A percentile compares a stretch with the other conserved stretches of the same genome.
Conservation (phyloP, 2,113 vertebrate species). For the Hucho hucho region DNA sequence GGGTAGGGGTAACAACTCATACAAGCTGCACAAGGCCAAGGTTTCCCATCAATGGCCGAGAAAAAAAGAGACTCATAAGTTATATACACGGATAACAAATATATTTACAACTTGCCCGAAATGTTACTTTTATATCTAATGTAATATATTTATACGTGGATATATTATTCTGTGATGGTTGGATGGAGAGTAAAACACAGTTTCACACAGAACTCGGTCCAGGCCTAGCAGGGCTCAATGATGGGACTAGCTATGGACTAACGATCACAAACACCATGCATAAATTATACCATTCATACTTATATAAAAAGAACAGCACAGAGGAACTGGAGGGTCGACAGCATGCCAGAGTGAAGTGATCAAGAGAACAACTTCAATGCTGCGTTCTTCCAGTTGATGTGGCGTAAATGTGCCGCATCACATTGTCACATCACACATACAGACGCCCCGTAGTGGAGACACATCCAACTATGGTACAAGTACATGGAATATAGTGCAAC, state of each 20-base stretch:
- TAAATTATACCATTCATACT: constrained; percentile 63
- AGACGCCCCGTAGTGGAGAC: constrained; percentile 49
- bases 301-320: constrained; percentile 68
- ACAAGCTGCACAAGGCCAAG: constrained; percentile 43
- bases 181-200: constrained; percentile 33
- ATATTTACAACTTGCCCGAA: not conserved
- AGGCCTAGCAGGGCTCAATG: constrained; percentile 69
- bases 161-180: constrained; percentile 23
- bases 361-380: constrained; percentile 75
- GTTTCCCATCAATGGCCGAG: constrained; percentile 45
- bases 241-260: constrained; percentile 66
- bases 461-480: constrained; percentile 60
- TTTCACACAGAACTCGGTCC: constrained; percentile 69
- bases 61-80: not conserved
- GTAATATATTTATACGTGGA: constrained; percentile 43
- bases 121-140: not conserved
- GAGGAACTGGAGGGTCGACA: constrained; percentile 77
- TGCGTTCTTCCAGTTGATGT: constrained; percentile 85
- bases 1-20: constrained; percentile 68
- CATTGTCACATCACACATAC: constrained; percentile 84
- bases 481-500: constrained; percentile 63
- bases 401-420: constrained; percentile 77
- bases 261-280: constrained; percentile 85
- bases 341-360: constrained; percentile 79
- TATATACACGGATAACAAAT: not conserved